A percentile compares a stretch with the other conserved stretches of the same genome.
Evolutionary conservation across 2,888 invertebrate species (phyloP).

Genomic region (Ophion costatus): DNA sequence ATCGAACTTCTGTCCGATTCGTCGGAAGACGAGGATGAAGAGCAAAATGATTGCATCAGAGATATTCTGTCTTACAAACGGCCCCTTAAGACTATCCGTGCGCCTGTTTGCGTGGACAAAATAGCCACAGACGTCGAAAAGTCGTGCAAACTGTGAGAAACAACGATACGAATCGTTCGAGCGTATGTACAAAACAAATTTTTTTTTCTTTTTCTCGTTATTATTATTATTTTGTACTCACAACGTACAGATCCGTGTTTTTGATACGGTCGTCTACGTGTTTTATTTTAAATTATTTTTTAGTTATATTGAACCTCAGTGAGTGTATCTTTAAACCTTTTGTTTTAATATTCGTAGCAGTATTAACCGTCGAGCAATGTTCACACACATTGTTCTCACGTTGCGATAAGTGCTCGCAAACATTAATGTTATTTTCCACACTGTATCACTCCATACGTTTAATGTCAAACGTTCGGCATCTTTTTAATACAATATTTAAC

Average conservation of each 20-base stretch:
- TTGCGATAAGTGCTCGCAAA: too few species aligned
- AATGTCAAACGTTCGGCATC: neutral
- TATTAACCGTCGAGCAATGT: too few species aligned
- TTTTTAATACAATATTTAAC: neutral
- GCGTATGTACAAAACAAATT: neutral
- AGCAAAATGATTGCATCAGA: neutral
- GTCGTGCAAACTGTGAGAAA: neutral
- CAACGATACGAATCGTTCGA: neutral
- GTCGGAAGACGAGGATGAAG: neutral
- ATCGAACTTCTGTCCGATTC: neutral
- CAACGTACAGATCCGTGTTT: neutral
- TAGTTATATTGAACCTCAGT: neutral
- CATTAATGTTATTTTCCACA: neutral
- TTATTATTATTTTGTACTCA: neutral
- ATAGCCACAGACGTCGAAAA: neutral
- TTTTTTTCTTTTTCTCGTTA: neutral
- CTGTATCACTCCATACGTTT: neutral
- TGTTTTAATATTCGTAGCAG: too few species aligned
- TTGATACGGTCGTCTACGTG: neutral
- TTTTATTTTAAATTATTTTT: neutral
- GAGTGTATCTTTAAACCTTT: too few species aligned
- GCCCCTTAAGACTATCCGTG: neutral
- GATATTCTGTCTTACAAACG: conserved; percentile 1
- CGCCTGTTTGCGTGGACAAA: neutral
- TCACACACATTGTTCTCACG: too few species aligned